These are phyloP conservation scores for Phrynocephalus versicolor DNA, from an alignment of 2,113 vertebrate genomes.

Conservation along the genomic window DNA sequence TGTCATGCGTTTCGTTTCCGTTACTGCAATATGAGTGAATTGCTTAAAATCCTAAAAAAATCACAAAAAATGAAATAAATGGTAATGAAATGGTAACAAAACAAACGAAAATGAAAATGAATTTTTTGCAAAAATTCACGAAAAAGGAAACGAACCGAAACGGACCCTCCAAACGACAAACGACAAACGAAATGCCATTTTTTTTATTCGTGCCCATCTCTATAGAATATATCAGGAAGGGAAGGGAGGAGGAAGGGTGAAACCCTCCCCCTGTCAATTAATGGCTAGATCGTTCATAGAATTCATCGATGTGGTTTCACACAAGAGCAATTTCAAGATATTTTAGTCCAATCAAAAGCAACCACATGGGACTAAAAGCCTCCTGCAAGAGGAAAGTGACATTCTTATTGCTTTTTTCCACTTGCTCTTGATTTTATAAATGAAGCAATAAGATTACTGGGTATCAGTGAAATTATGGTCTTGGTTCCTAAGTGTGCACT, in stretches of 20 bases:
- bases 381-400: fast-evolving
- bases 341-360: constrained; percentile 31
- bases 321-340: not conserved
- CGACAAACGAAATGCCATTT: no score
- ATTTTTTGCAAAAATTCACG: no score
- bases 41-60: no score
- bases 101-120: no score
- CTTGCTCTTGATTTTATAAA: constrained; percentile 4
- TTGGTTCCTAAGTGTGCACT: not conserved
- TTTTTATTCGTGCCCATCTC: no score
- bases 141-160: no score
- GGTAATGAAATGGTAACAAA: no score
- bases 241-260: not conserved
- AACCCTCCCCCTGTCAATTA: not conserved
- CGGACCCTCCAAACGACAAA: no score
- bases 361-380: not conserved
- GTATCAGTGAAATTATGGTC: not conserved
- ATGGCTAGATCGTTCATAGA: not conserved
- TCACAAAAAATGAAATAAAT: no score
- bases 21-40: no score
- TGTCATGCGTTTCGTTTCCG: no score
- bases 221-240: constrained; percentile 41
- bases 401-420: not conserved
- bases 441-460: constrained; percentile 15
- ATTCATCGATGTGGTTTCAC: not conserved